Percentiles rank a stretch among this genome's conserved stretches.
phyloP scores from a whole-genome alignment of 2,797 vertebrate species.

The Manis pentadactyla region DNA sequence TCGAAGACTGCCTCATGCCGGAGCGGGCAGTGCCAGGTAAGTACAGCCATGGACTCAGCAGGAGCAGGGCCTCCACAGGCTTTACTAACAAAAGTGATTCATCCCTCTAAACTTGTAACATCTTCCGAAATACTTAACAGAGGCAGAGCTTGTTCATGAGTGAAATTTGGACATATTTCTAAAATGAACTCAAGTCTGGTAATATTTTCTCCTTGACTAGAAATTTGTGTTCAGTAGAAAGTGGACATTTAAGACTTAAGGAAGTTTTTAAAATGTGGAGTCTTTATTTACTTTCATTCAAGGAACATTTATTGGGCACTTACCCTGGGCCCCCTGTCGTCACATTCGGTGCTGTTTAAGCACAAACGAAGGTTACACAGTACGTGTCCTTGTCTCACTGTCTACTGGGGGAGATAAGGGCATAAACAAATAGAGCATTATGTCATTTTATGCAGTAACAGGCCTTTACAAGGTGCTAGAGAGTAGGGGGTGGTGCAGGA shows the following conservation, averaged over 20 bases:
- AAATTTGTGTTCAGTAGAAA: slow-evolving; percentile 18
- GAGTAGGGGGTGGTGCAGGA: not conserved
- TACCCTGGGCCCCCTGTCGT: not conserved
- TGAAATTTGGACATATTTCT: slow-evolving; percentile 48
- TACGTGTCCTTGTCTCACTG: slow-evolving; percentile 14
- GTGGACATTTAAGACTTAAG: not conserved
- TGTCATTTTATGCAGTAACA: not conserved
- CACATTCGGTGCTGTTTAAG: not conserved
- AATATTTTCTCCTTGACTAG: not conserved
- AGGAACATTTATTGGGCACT: slow-evolving; percentile 12
- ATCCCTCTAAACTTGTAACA: not conserved
- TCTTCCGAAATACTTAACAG: not conserved
- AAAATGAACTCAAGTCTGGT: slow-evolving; percentile 27
- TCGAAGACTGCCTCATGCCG: not conserved
- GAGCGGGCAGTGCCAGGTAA: not conserved
- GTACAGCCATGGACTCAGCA: not conserved
- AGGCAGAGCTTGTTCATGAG: not conserved
- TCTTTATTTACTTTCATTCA: not conserved
- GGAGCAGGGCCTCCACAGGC: not conserved
- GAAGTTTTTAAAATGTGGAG: not conserved
- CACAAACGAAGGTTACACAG: not conserved
- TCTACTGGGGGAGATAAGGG: slow-evolving; percentile 46
- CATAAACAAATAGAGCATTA: slow-evolving; percentile 10
- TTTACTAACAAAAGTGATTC: not conserved
- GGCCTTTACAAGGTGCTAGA: not conserved